Evolutionary conservation across 2,113 vertebrate genomes (phyloP).

Genomic region (Hirundichthys speculiger): DNA sequence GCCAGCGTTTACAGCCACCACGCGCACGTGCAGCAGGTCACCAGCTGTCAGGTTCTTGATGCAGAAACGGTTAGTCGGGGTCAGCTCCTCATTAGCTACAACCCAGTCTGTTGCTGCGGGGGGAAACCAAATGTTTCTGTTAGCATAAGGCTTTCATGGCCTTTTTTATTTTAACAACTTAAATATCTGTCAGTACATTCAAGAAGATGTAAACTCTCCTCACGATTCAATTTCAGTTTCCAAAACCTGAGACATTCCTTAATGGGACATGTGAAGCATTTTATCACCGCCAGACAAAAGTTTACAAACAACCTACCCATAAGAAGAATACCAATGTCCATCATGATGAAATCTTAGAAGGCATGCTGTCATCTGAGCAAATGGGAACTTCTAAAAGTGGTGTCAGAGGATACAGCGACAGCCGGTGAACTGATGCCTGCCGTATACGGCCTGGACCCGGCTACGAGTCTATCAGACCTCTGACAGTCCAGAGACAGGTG

Average conservation of each 20-base stretch:
- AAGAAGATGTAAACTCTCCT: background rate
- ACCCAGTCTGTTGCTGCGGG: slow-evolving; percentile 86
- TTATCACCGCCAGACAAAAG: slow-evolving; percentile 62
- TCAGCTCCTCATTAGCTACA: slow-evolving; percentile 80
- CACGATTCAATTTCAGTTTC: background rate
- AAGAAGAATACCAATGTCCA: slow-evolving; percentile 46
- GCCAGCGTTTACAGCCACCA: slow-evolving; percentile 80
- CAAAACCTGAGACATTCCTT: slow-evolving; percentile 11
- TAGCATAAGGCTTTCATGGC: background rate
- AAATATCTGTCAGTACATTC: background rate
- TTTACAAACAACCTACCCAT: slow-evolving; percentile 68
- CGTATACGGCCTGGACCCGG: slow-evolving; percentile 65
- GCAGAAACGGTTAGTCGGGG: slow-evolving; percentile 78
- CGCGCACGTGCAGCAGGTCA: slow-evolving; percentile 84
- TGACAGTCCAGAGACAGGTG: slow-evolving; percentile 77
- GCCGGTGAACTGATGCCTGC: slow-evolving; percentile 62
- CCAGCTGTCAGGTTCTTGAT: slow-evolving; percentile 81
- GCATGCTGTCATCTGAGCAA: slow-evolving; percentile 62
- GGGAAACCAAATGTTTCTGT: slow-evolving; percentile 3
- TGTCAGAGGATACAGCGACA: slow-evolving; percentile 67
- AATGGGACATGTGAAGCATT: slow-evolving; percentile 33
- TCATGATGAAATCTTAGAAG: slow-evolving; percentile 51
- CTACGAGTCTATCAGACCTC: slow-evolving; percentile 66
- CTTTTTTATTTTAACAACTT: background rate
- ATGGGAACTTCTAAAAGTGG: slow-evolving; percentile 72